phyloP scores from a whole-genome alignment of 2,888 invertebrate genomes.

The Atrina japonica region DNA sequence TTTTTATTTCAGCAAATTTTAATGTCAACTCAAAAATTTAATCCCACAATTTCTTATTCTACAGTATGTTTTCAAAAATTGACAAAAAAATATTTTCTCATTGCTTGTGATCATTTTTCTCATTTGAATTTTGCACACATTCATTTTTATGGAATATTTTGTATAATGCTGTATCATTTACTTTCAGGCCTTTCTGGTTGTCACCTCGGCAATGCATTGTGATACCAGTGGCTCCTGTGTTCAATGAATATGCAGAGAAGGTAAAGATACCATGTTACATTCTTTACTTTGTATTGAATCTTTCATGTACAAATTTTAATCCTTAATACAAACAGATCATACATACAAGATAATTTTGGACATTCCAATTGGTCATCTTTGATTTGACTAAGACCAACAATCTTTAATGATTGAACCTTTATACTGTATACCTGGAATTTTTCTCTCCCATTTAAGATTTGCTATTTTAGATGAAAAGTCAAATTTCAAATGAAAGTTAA shows the following conservation, averaged over 20 bases:
- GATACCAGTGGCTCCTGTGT: conserved; percentile 93
- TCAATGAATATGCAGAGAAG: conserved; percentile 92
- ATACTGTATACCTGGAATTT: too few species aligned
- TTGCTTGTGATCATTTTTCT: too few species aligned
- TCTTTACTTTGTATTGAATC: neutral
- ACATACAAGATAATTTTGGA: neutral
- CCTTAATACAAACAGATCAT: neutral
- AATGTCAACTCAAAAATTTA: too few species aligned
- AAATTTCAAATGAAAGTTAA: too few species aligned
- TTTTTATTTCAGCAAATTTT: too few species aligned
- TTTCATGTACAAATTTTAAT: neutral
- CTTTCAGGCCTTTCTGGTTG: conserved; percentile 93
- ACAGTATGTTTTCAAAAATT: too few species aligned
- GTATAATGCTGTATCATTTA: conserved; percentile 33
- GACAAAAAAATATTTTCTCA: too few species aligned
- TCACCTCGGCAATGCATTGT: conserved; percentile 96
- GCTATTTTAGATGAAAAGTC: neutral
- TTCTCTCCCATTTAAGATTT: too few species aligned
- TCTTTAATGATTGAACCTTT: neutral
- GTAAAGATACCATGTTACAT: too few species aligned
- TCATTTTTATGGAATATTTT: neutral
- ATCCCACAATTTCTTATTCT: too few species aligned
- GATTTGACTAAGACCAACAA: too few species aligned
- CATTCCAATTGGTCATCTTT: too few species aligned
- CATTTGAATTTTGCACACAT: neutral